Percentiles rank a stretch among this genome's conserved stretches.
Conservation (phyloP, 1,140 invertebrate species). For the Fopius arisanus region DNA sequence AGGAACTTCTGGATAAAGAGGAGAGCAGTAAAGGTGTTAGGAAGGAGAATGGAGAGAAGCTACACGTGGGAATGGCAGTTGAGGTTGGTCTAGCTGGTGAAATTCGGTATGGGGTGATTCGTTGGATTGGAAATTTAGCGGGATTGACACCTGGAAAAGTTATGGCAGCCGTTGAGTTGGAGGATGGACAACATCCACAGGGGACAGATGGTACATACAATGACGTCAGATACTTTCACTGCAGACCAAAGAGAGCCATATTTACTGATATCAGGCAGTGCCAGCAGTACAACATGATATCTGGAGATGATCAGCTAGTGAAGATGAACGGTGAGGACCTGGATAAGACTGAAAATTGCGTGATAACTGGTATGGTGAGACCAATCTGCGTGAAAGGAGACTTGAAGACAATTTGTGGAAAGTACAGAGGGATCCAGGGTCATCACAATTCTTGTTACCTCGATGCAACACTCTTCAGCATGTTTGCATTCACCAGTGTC, state of each 20-base stretch:
- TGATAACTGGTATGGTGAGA: constrained; percentile 79
- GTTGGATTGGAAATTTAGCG: constrained; percentile 80
- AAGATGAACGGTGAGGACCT: constrained; percentile 53
- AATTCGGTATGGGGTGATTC: constrained; percentile 80
- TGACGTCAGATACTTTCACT: constrained; percentile 75
- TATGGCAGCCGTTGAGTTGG: constrained; percentile 76
- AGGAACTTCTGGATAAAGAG: constrained; percentile 53
- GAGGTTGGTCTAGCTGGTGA: constrained; percentile 71
- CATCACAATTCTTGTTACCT: constrained; percentile 98
- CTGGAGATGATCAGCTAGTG: constrained; percentile 50
- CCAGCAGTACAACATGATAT: constrained; percentile 73
- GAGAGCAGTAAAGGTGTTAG: constrained; percentile 55
- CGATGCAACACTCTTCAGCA: constrained; percentile 94
- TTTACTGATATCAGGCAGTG: constrained; percentile 83
- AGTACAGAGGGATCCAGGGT: constrained; percentile 92
- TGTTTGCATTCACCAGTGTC: constrained; percentile 95
- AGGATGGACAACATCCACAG: constrained; percentile 63
- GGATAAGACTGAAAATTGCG: constrained; percentile 76
- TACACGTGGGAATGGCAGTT: constrained; percentile 78
- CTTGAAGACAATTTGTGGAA: constrained; percentile 75
- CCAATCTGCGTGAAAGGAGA: constrained; percentile 76
- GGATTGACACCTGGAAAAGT: constrained; percentile 62
- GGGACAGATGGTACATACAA: constrained; percentile 81
- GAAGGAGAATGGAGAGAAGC: constrained; percentile 60
- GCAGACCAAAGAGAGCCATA: constrained; percentile 74